These are phyloP conservation scores for Lordiphosa stackelbergi DNA, from an alignment of 1,140 invertebrate species.

Conservation along the genomic window DNA sequence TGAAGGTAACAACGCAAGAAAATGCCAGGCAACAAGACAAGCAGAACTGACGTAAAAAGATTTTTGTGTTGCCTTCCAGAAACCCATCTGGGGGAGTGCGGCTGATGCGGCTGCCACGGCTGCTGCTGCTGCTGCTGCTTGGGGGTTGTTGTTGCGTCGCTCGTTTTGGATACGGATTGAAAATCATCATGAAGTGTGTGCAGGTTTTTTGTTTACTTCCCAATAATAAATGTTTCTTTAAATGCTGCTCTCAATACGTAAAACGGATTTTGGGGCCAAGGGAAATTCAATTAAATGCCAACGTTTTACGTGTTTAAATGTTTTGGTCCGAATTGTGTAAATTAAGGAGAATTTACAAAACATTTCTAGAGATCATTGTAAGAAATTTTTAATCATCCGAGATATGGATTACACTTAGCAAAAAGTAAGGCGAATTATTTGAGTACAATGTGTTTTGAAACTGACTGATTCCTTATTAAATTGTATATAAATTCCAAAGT, in stretches of 20 bases:
- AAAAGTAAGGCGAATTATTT: not conserved
- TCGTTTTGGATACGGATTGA: conserved; percentile 8
- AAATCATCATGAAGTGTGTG: conserved; percentile 11
- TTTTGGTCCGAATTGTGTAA: not conserved
- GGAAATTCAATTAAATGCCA: conserved; percentile 1
- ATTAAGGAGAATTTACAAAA: not conserved
- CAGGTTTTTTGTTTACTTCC: conserved; percentile 11
- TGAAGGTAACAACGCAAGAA: conserved; percentile 75
- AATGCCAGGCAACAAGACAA: conserved; percentile 75
- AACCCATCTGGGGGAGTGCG: conserved; percentile 18
- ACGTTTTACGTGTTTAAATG: conserved; percentile 9
- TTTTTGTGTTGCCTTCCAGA: conserved; percentile 48
- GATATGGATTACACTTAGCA: too few species aligned
- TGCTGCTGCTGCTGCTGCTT: conserved; percentile 14
- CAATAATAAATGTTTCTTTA: conserved; percentile 12
- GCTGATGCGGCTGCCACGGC: conserved; percentile 7
- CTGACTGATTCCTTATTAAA: too few species aligned
- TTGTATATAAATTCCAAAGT: too few species aligned
- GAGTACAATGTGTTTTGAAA: not conserved
- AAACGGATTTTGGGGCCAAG: conserved; percentile 1
- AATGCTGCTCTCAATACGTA: conserved; percentile 1
- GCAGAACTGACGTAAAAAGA: conserved; percentile 76
- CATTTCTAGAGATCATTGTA: not conserved
- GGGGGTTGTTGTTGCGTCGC: conserved; percentile 6
- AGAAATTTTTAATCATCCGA: too few species aligned